Evolutionary conservation across 2,888 invertebrate genomes (phyloP).

Genomic region (Tachina grossa): DNA sequence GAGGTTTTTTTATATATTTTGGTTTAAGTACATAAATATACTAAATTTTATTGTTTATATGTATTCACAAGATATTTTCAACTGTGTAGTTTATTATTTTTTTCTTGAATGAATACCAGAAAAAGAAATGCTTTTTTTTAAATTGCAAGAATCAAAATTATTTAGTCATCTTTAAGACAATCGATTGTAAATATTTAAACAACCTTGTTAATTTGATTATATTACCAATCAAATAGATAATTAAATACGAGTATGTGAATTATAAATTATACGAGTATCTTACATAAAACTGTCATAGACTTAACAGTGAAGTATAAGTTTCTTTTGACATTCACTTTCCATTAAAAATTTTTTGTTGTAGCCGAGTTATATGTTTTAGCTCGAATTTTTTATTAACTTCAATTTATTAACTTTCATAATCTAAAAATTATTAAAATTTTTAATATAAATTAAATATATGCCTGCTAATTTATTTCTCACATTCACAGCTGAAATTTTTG

Average conservation of each 20-base stretch:
- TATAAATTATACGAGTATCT: neutral
- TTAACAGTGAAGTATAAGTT: too few species aligned
- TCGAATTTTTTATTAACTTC: too few species aligned
- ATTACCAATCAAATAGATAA: neutral
- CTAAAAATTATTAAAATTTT: too few species aligned
- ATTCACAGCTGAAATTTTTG: too few species aligned
- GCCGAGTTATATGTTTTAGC: too few species aligned
- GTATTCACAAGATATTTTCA: neutral
- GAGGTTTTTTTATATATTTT: slow-evolving; percentile 24
- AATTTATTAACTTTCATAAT: too few species aligned
- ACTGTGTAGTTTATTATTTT: slow-evolving; percentile 3
- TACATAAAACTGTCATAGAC: neutral
- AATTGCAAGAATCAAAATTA: slow-evolving; percentile 21
- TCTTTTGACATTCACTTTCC: too few species aligned
- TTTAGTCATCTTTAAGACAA: slow-evolving; percentile 44
- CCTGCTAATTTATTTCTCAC: too few species aligned
- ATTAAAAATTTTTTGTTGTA: too few species aligned
- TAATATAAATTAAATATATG: too few species aligned
- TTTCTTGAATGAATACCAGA: slow-evolving; percentile 1
- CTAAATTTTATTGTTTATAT: slow-evolving; percentile 4
- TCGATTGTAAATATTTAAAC: slow-evolving; percentile 29
- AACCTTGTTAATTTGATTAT: slow-evolving; percentile 33
- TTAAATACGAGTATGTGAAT: neutral
- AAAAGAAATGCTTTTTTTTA: slow-evolving; percentile 22
- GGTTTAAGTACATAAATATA: slow-evolving; percentile 1